phyloP scores from a whole-genome alignment of 2,797 vertebrate species.

The Cyprinodon diabolis region DNA sequence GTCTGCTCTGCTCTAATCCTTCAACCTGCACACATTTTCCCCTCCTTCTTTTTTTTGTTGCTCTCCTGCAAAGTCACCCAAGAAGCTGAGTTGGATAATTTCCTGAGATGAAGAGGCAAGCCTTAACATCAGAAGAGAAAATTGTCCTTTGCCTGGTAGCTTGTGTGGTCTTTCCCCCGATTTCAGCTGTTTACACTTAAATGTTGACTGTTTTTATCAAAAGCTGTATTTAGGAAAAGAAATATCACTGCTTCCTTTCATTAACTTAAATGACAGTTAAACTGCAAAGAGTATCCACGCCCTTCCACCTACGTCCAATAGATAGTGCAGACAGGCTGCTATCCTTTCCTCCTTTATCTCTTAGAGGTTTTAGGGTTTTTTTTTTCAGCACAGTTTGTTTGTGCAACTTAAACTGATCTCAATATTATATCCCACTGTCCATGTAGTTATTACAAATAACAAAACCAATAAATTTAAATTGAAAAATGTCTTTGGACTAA shows the following conservation, averaged over 20 bases:
- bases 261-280: slow-evolving; percentile 56
- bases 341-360: slow-evolving; percentile 13
- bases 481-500: too few relatives aligned
- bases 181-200: neutral
- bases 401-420: neutral
- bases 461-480: neutral
- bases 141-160: neutral
- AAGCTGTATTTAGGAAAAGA: slow-evolving; percentile 18
- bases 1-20: slow-evolving; percentile 38
- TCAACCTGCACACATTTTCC: slow-evolving; percentile 11
- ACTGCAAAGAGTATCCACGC: slow-evolving; percentile 40
- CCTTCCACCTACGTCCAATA: slow-evolving; percentile 25
- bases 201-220: neutral
- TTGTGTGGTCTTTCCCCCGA: slow-evolving; percentile 8
- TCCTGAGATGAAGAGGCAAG: neutral
- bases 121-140: neutral
- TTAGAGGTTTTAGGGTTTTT: slow-evolving; percentile 9
- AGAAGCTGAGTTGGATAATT: slow-evolving; percentile 24
- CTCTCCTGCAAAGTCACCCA: neutral
- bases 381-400: neutral
- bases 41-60: slow-evolving; percentile 42
- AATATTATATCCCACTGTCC: neutral
- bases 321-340: slow-evolving; percentile 22
- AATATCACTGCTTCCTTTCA: slow-evolving; percentile 13
- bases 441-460: neutral